Evolutionary conservation across 2,888 invertebrate genomes (phyloP).

Genomic region (Hyles lineata): DNA sequence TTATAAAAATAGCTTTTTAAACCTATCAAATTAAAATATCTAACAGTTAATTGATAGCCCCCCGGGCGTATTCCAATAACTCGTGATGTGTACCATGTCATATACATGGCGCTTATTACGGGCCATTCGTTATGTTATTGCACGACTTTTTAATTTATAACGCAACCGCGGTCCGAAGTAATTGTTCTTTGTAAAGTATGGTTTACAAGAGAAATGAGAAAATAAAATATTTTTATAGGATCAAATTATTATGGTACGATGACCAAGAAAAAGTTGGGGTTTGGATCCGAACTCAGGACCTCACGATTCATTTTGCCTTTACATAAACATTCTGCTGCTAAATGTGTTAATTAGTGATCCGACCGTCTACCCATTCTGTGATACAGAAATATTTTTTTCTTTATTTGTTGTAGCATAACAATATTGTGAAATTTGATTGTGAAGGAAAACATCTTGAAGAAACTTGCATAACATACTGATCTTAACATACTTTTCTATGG

Average conservation of each 20-base stretch:
- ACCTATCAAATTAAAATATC: background rate
- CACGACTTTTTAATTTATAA: slow-evolving; percentile 27
- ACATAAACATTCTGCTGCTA: too few relatives aligned
- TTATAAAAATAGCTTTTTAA: background rate
- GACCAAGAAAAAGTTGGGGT: too few relatives aligned
- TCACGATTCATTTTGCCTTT: too few relatives aligned
- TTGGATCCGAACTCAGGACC: too few relatives aligned
- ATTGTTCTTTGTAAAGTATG: slow-evolving; percentile 25
- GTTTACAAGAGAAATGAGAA: background rate
- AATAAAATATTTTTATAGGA: background rate
- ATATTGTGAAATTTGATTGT: too few relatives aligned
- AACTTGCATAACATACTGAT: too few relatives aligned
- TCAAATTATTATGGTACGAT: background rate
- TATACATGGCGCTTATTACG: slow-evolving; percentile 26
- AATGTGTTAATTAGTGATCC: too few relatives aligned
- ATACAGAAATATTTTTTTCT: too few relatives aligned
- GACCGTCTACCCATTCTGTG: too few relatives aligned
- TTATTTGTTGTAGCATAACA: too few relatives aligned
- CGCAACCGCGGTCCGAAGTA: slow-evolving; percentile 13
- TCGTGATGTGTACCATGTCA: background rate
- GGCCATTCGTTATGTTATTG: slow-evolving; percentile 31
- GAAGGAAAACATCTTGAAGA: too few relatives aligned
- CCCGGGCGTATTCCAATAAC: slow-evolving; percentile 9
- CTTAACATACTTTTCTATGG: too few relatives aligned
- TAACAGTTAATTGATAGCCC: background rate